A percentile compares a stretch with the other conserved stretches of the same genome.
Evolutionary conservation across 64 coral and sea anemone species (phyloP).

Genomic region (Pocillopora verrucosa): DNA sequence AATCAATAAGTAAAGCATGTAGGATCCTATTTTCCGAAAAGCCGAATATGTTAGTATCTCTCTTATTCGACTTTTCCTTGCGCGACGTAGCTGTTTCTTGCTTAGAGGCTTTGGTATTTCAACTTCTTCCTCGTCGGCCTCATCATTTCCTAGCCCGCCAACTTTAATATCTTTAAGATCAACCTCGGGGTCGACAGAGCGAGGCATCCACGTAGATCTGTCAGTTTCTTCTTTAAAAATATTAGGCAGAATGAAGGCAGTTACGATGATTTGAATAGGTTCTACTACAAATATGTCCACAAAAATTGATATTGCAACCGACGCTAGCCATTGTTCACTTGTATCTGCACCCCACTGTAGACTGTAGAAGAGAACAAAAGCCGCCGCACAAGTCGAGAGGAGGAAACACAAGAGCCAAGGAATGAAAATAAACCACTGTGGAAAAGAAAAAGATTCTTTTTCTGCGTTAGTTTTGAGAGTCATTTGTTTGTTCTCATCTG

Average conservation of each 20-base stretch:
- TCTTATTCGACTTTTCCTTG: constrained; percentile 10
- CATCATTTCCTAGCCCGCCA: too few relatives aligned
- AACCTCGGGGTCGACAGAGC: background rate
- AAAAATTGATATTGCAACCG: constrained; percentile 22
- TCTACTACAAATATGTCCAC: constrained; percentile 52
- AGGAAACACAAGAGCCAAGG: constrained; percentile 43
- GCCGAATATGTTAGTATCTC: background rate
- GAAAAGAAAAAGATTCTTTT: background rate
- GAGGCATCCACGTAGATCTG: background rate
- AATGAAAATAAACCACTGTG: constrained; percentile 13
- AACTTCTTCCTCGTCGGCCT: too few relatives aligned
- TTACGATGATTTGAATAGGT: constrained; percentile 14
- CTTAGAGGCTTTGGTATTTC: background rate
- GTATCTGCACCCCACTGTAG: constrained; percentile 44
- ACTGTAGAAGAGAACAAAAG: constrained; percentile 50
- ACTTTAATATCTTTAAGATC: too few relatives aligned
- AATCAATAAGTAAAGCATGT: constrained; percentile 33
- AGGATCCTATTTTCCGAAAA: constrained; percentile 16
- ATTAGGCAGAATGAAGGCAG: background rate
- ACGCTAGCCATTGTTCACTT: constrained; percentile 40
- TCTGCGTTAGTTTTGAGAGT: too few relatives aligned
- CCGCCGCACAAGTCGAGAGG: background rate
- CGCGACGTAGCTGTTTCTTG: constrained; percentile 7
- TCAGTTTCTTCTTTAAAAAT: background rate
- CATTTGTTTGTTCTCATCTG: background rate